Base-by-base conservation (phyloP, 1,140 invertebrate genomes). In the Psix sp. region DNA sequence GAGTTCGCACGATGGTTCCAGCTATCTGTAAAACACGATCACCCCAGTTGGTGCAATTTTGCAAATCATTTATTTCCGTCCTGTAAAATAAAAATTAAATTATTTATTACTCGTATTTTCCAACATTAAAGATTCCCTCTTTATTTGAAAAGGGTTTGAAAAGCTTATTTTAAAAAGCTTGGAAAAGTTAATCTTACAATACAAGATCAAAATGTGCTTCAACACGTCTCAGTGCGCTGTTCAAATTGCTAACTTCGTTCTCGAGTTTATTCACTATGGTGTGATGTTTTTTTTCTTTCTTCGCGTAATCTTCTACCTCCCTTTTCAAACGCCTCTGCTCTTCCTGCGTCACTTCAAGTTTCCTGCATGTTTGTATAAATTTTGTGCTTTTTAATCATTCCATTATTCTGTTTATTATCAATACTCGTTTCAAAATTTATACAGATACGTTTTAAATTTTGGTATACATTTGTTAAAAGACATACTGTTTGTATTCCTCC, bases 21-120 rank as follows among this genome's bases (percentile, higher is more conserved):
- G 84, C 84, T 24, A 87, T 73, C 76, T 86, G 83, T 20, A 86
- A 59, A 68, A 87, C 73, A 60, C 77, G 74, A 20, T 63, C 81
- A 26, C 82, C 80, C 85, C 85, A 87, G 10, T 80, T 67, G 9
- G 82, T 3, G 36, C 65, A 14, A 15, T 13, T 13, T 1, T 36
- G 26, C 24, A 29, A 46, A 43, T 46, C 11, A 10, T 48, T 60
- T 10, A 62, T 15, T 70, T 87, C 81, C 21, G 38, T 29, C 36
- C 85, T 87, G 35, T 29, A 40, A 59, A 26, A 24, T 56, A 5
- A 26, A 42, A 36, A 36, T 36, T 14, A 36, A 14, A 56, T 40
- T 29, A 29, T 4, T 24, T 3, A 24, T 4, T 4, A 3, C 3
- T 24, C 7, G n/a, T n/a, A n/a, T n/a, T n/a, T n/a, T n/a, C n/a